Percentiles rank a stretch among this genome's conserved stretches.
phyloP scores from a whole-genome alignment of 2,797 vertebrate species.

The Spinus olivaceus region DNA sequence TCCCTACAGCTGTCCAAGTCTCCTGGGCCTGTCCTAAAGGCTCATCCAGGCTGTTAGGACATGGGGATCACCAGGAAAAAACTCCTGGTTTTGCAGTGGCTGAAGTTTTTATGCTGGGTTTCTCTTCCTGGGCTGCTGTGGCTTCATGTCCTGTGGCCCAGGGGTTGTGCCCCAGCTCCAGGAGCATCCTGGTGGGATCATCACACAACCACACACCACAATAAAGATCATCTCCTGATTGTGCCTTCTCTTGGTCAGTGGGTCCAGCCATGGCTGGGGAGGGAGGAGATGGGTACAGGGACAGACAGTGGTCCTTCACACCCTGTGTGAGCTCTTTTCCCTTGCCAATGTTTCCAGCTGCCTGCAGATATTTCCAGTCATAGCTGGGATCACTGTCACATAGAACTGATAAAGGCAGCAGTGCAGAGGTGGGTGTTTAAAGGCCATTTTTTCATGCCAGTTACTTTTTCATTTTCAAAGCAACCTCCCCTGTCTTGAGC shows the following conservation, averaged over 20 bases:
- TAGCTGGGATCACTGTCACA: background rate
- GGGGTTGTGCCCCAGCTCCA: background rate
- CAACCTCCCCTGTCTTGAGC: background rate
- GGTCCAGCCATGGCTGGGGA: background rate
- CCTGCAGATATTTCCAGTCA: background rate
- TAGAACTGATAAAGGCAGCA: background rate
- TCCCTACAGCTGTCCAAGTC: background rate
- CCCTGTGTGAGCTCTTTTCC: background rate
- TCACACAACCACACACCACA: fast-evolving
- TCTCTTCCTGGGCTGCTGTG: background rate
- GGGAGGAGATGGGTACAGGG: background rate
- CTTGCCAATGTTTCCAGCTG: background rate
- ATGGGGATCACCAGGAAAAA: background rate
- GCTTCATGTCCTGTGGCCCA: fast-evolving
- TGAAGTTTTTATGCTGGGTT: background rate
- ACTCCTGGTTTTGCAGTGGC: background rate
- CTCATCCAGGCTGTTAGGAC: background rate
- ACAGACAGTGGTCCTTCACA: background rate
- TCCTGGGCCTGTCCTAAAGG: background rate
- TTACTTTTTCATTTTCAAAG: conserved; percentile 16
- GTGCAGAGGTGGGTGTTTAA: background rate
- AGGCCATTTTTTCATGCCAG: background rate
- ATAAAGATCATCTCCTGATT: background rate
- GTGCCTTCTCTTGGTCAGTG: background rate
- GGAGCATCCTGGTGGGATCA: background rate